Conservation (phyloP, 2,113 vertebrate genomes). For the Psilopsiagon aymara region DNA sequence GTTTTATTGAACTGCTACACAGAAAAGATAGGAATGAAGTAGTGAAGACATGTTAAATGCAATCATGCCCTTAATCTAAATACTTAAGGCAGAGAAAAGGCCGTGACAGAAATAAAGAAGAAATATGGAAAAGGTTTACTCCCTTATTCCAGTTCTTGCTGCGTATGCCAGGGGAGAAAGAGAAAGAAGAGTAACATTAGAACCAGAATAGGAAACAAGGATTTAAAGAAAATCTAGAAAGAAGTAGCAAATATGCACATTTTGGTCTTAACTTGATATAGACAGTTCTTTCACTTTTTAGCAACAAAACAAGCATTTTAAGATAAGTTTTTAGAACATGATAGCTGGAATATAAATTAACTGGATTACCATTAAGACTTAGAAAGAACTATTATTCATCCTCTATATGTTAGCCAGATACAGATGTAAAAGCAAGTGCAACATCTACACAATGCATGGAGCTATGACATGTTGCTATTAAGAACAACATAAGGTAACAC, state of each 20-base stretch:
- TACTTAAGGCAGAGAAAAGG: constrained; percentile 43
- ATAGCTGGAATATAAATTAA: not conserved
- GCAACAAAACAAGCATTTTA: not conserved
- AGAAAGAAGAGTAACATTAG: constrained; percentile 77
- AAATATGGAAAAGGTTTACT: constrained; percentile 73
- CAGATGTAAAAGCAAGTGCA: not conserved
- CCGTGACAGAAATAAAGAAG: constrained; percentile 16
- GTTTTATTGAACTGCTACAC: not conserved
- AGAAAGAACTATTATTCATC: not conserved
- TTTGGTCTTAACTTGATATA: not conserved
- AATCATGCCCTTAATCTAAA: constrained; percentile 32
- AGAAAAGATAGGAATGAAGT: not conserved
- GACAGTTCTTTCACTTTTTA: not conserved
- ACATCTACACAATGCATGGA: not conserved
- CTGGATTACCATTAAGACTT: not conserved
- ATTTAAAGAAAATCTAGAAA: not conserved
- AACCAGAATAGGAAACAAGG: constrained; percentile 21
- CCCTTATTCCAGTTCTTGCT: constrained; percentile 87
- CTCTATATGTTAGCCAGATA: not conserved
- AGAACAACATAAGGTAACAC: not conserved
- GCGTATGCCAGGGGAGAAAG: constrained; percentile 78
- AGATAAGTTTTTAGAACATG: not conserved
- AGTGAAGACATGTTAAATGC: not conserved
- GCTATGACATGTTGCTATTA: not conserved
- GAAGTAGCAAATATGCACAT: not conserved